These are phyloP conservation scores for Hoplodrina ambigua DNA, from an alignment of 2,888 invertebrate species.

Conservation along the genomic window DNA sequence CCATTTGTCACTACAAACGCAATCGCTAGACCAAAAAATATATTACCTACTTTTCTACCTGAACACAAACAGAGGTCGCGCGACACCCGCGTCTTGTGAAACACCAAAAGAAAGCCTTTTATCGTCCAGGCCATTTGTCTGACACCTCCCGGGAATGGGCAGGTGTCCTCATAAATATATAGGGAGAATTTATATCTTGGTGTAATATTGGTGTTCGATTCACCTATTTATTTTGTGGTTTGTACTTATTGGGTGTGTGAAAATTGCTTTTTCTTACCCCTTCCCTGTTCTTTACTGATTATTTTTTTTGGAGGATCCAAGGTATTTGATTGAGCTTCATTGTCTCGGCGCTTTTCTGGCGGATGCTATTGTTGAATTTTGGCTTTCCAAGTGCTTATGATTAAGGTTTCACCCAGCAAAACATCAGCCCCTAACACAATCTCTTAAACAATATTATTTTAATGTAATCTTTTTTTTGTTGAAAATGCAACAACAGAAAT, in stretches of 20 bases:
- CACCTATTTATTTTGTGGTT: slow-evolving; percentile 19
- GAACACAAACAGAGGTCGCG: slow-evolving; percentile 22
- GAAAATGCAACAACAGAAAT: too few relatives aligned
- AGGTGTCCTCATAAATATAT: slow-evolving; percentile 49
- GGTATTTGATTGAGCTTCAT: background rate
- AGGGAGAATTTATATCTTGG: slow-evolving; percentile 22
- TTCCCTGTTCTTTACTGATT: background rate
- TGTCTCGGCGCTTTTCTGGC: background rate
- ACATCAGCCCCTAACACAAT: too few relatives aligned
- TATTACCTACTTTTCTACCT: slow-evolving; percentile 22
- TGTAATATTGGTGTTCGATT: slow-evolving; percentile 21
- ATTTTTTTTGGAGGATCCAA: background rate
- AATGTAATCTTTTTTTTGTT: too few relatives aligned
- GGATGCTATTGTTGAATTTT: too few relatives aligned
- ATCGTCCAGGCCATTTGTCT: slow-evolving; percentile 42
- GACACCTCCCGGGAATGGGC: slow-evolving; percentile 14
- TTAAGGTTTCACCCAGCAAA: too few relatives aligned
- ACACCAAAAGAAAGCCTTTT: slow-evolving; percentile 15
- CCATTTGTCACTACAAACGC: slow-evolving; percentile 12
- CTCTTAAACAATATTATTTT: too few relatives aligned
- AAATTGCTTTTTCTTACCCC: background rate
- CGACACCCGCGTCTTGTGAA: background rate
- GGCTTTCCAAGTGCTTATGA: too few relatives aligned
- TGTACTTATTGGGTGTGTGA: background rate
- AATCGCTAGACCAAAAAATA: slow-evolving; percentile 23